Evolutionary conservation across 2,113 vertebrate species (phyloP).

Genomic region (Tichodroma muraria): DNA sequence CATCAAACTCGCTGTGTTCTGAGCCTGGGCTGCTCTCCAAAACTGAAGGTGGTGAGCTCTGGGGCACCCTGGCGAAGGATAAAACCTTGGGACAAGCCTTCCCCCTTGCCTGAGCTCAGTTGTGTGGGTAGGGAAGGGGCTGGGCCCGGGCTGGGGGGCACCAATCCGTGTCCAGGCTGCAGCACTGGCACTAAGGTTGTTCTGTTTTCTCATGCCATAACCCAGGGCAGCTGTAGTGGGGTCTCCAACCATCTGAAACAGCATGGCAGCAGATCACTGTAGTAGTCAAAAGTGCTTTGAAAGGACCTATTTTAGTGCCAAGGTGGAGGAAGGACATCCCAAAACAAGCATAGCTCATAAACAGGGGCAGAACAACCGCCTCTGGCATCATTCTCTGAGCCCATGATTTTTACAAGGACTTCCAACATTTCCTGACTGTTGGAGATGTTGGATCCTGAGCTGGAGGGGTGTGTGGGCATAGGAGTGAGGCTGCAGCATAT

Average conservation of each 20-base stretch:
- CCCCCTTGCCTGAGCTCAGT: neutral
- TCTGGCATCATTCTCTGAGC: neutral
- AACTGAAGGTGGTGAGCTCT: neutral
- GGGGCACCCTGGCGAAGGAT: neutral
- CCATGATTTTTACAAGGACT: neutral
- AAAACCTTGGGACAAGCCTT: neutral
- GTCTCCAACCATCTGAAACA: neutral
- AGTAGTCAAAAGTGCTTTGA: neutral
- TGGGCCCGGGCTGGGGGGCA: neutral
- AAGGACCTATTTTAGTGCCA: constrained; percentile 25
- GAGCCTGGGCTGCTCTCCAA: neutral
- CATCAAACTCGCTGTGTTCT: accelerated
- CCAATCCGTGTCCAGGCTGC: neutral
- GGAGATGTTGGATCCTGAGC: neutral
- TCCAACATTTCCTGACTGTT: accelerated
- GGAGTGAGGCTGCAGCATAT: neutral
- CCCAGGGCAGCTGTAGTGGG: neutral
- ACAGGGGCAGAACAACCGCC: neutral
- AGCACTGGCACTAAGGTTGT: neutral
- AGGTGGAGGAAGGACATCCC: constrained; percentile 29
- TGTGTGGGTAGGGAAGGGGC: too few species aligned
- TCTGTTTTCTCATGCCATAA: neutral
- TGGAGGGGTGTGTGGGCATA: neutral
- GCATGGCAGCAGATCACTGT: neutral
- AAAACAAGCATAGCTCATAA: neutral